These are phyloP conservation scores for Porites evermanni DNA, from an alignment of 92 coral and sea anemone species.

Conservation along the genomic window DNA sequence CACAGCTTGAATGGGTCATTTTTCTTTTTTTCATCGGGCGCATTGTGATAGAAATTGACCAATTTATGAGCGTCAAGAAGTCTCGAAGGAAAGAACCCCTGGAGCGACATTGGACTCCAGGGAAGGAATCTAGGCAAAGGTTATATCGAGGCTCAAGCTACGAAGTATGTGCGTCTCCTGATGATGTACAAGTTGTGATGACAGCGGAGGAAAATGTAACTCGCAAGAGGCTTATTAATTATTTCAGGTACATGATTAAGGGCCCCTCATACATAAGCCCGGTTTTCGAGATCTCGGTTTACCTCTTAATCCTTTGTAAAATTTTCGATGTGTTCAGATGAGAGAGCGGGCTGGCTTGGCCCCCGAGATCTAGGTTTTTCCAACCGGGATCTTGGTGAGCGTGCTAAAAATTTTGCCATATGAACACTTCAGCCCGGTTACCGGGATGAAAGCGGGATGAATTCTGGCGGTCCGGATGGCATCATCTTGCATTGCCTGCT, in stretches of 20 bases:
- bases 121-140: neutral
- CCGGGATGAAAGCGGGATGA: too few species aligned
- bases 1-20: conserved; percentile 48
- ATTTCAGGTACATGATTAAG: conserved; percentile 20
- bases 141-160: neutral
- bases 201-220: neutral
- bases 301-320: too few species aligned
- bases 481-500: too few species aligned
- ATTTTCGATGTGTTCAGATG: too few species aligned
- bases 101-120: neutral
- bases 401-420: too few species aligned
- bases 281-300: too few species aligned
- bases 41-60: conserved; percentile 32
- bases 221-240: neutral
- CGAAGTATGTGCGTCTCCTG: neutral
- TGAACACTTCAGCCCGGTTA: too few species aligned
- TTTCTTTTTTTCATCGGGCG: conserved; percentile 65
- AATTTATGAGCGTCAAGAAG: conserved; percentile 36
- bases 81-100: neutral
- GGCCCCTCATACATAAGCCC: too few species aligned
- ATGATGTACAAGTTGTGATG: neutral
- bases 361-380: too few species aligned
- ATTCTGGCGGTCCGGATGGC: too few species aligned
- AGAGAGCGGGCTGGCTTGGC: too few species aligned
- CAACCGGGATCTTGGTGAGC: too few species aligned